Conservation (phyloP, 2,797 vertebrate genomes). For the Botia almorhae region DNA sequence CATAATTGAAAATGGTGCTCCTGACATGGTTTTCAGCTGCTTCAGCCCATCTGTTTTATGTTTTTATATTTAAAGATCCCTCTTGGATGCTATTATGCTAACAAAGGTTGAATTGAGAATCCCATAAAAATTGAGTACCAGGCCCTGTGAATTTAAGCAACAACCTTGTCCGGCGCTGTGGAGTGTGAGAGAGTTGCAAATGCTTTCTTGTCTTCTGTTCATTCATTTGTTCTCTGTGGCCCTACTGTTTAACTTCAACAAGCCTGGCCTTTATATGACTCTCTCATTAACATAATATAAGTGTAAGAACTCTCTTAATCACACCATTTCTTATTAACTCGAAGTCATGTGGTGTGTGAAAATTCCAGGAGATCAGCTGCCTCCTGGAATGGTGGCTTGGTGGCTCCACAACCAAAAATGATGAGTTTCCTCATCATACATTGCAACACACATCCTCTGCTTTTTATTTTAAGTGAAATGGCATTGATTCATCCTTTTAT, state of each 20-base stretch:
- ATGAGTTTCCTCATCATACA: not conserved
- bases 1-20: not conserved
- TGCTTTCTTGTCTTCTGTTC: not conserved
- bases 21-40: not conserved
- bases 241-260: not conserved
- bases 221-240: too few relatives aligned
- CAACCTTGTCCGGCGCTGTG: not conserved
- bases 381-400: not conserved
- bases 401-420: not conserved
- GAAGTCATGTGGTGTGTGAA: not conserved
- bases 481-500: not conserved
- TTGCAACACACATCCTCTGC: not conserved
- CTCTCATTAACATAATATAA: not conserved
- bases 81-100: not conserved
- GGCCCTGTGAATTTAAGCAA: not conserved
- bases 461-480: not conserved
- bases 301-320: conserved; percentile 10
- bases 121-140: not conserved
- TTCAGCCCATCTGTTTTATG: conserved; percentile 1
- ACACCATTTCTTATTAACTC: conserved; percentile 16
- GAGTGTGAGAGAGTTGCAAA: not conserved
- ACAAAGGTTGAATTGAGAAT: not conserved
- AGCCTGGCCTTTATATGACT: not conserved
- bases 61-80: not conserved
- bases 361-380: conserved; percentile 13